Evolutionary conservation across 2,113 vertebrate species (phyloP), one percentile per base, ranked within the genome.

Genomic region (Rhinopomastus cyanomelas): DNA sequence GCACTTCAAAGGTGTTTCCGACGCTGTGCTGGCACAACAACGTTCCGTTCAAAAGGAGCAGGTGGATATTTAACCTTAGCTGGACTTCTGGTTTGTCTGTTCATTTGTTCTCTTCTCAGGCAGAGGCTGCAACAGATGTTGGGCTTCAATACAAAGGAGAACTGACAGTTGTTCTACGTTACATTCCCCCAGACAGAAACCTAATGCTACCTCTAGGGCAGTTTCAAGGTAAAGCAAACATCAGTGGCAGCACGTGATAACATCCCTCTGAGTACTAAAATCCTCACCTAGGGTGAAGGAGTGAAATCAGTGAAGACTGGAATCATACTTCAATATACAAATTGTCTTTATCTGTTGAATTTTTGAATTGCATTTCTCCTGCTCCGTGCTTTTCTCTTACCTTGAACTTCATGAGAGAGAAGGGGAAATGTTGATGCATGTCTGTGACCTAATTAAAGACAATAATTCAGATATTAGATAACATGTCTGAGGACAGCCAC

Each of bases 111-210:
- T 25, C 64, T 73, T 94, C 8, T 46, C 80, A 99, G 99, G 75
- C 95, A 95, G 98, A 98, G 51, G 93, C 92, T 89, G 89, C 71
- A 21, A 82, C 98, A 68, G 98, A 99, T 67, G 83, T 96, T 65
- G 97, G 97, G 6, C 97, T 99, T 95, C 98, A 99, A 8, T 99
- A 99, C 81, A 99, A 98, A 97, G 99, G 99, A 93, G 99, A 99
- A 74, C 96, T 99, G 95, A 98, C 98, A 8, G 98, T 99, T 66
- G 97, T 98, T 92, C 96, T 99, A 91, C 98, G 98, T 86, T 99
- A 99, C 71, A 98, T 98, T 78, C 98, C 98, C 67, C 98, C 98
- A 66, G 98, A 98, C 92, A 98, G 97, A 89, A 99, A 98, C 87
- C 91, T 98, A 78, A 97, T 94, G 86, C 96, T 98, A 92, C 98